Evolutionary conservation across 2,797 vertebrate species (phyloP).

Genomic region (Mus caroli): DNA sequence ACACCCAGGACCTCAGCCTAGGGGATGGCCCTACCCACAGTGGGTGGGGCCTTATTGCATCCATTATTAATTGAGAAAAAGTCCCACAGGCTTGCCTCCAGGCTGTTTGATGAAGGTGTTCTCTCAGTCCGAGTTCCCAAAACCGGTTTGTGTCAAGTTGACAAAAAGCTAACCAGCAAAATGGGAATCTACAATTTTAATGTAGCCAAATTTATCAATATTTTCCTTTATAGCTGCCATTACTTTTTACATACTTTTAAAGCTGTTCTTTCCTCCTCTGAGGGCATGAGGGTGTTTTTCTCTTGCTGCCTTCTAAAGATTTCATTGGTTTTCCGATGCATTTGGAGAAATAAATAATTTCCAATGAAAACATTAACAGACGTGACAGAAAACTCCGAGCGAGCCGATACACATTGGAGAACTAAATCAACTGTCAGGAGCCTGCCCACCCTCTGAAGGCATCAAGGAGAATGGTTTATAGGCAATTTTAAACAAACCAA

Average conservation of each 20-base stretch:
- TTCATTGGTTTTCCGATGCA: conserved; percentile 48
- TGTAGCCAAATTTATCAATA: background rate
- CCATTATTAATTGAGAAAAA: background rate
- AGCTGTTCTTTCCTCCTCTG: background rate
- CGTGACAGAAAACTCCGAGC: background rate
- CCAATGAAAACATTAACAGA: conserved; percentile 53
- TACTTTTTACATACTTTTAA: background rate
- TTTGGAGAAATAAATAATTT: conserved; percentile 19
- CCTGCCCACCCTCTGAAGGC: background rate
- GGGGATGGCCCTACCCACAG: background rate
- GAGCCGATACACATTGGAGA: background rate
- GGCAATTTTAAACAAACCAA: background rate
- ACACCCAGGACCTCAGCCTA: background rate
- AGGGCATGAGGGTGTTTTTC: conserved; percentile 39
- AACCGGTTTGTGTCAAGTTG: background rate
- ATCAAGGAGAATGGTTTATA: background rate
- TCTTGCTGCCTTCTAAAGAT: conserved; percentile 18
- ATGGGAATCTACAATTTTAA: background rate
- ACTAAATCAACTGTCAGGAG: background rate
- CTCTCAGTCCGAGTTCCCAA: background rate
- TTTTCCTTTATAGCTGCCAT: background rate
- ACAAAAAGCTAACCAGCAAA: conserved; percentile 22
- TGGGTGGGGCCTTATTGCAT: background rate
- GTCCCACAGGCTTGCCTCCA: background rate
- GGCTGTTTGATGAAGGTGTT: background rate